These are phyloP conservation scores for Whitmania pigra DNA, from an alignment of 1,140 invertebrate genomes.

Conservation along the genomic window DNA sequence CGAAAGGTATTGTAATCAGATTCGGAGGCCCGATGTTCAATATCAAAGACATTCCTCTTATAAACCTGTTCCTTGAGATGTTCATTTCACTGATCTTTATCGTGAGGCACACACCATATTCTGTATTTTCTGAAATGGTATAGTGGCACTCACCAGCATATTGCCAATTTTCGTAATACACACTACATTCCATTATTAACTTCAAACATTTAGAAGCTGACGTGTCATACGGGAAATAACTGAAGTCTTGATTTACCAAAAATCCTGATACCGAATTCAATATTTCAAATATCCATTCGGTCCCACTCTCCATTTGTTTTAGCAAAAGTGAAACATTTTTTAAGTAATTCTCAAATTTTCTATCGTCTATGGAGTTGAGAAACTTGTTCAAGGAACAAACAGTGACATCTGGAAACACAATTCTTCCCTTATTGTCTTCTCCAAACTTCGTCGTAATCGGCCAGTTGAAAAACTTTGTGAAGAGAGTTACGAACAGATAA, in stretches of 20 bases:
- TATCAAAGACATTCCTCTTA: slow-evolving; percentile 4
- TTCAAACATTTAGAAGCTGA: too few relatives aligned
- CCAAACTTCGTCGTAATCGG: not conserved
- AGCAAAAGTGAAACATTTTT: too few relatives aligned
- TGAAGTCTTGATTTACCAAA: too few relatives aligned
- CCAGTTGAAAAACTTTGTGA: slow-evolving; percentile 6
- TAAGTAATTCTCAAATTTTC: too few relatives aligned
- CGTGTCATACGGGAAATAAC: too few relatives aligned
- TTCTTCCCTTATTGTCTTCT: slow-evolving; percentile 6
- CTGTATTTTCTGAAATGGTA: not conserved
- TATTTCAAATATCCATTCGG: too few relatives aligned
- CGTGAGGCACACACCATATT: not conserved
- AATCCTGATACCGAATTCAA: too few relatives aligned
- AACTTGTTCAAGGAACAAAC: not conserved
- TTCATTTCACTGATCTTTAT: not conserved
- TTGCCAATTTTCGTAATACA: too few relatives aligned
- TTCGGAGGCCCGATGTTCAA: not conserved
- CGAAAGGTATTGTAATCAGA: not conserved
- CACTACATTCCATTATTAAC: too few relatives aligned
- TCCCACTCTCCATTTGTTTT: too few relatives aligned
- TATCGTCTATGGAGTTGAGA: too few relatives aligned
- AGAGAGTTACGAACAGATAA: not conserved
- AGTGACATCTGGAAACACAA: slow-evolving; percentile 2
- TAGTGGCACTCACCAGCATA: too few relatives aligned
- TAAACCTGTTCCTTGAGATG: not conserved